phyloP scores from a whole-genome alignment of 30 jellyfish, hydroid and myxozoan genomes.

The Sanderia malayensis region DNA sequence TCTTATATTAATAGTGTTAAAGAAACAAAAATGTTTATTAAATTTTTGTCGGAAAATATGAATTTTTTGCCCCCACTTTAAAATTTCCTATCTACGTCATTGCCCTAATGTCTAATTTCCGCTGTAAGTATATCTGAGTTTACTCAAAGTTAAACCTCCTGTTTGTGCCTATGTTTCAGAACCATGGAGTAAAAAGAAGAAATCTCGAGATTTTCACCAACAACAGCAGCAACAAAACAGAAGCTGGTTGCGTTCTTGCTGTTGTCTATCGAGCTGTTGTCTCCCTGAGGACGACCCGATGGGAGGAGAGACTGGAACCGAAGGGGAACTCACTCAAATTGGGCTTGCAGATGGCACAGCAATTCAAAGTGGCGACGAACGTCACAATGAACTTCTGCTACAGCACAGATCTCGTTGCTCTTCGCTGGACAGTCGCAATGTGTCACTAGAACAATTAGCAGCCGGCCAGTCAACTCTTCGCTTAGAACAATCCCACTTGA shows the following conservation, averaged over 20 bases:
- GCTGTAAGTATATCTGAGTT: no score
- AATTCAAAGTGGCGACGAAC: neutral
- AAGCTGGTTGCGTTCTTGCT: constrained; percentile 8
- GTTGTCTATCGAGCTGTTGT: constrained; percentile 42
- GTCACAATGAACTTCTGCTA: neutral
- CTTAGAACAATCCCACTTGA: constrained; percentile 27
- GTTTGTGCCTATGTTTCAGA: constrained; percentile 38
- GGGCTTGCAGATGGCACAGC: neutral
- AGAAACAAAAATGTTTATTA: no score
- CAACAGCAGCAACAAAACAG: constrained; percentile 16
- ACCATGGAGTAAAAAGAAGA: constrained; percentile 41
- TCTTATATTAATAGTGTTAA: no score
- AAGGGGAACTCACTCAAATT: constrained; percentile 9
- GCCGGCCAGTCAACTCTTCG: constrained; percentile 18
- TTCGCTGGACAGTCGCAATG: neutral
- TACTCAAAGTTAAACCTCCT: no score
- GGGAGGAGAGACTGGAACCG: constrained; percentile 37
- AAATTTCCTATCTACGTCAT: no score
- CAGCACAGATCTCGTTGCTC: neutral
- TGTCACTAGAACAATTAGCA: constrained; percentile 7
- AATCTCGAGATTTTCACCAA: constrained; percentile 7
- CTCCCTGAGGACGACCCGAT: constrained; percentile 15
- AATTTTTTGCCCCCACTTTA: no score
- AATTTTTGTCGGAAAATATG: no score
- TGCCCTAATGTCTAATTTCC: no score